These are phyloP conservation scores for Leptobrachium ailaonicum DNA, from an alignment of 2,113 vertebrate genomes.

Conservation along the genomic window DNA sequence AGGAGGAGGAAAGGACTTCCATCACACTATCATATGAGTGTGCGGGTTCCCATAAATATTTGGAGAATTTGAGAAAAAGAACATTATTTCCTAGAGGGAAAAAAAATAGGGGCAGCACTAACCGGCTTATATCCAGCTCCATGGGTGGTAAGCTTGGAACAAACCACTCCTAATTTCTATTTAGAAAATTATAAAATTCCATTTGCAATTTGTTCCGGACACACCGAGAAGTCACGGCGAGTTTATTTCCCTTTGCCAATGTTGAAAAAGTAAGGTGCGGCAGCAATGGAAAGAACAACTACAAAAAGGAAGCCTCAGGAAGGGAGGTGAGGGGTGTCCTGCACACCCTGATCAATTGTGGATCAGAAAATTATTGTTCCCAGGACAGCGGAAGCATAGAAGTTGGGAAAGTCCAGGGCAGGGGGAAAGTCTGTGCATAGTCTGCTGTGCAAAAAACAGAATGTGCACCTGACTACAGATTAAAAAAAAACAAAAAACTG, in stretches of 20 bases:
- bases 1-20: no score
- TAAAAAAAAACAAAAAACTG: no score
- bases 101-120: no score
- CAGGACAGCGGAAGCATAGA: background rate
- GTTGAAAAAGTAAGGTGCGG: constrained; percentile 30
- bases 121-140: background rate
- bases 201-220: constrained; percentile 14
- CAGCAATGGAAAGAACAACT: constrained; percentile 9
- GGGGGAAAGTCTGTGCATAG: no score
- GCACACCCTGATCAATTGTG: background rate
- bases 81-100: no score
- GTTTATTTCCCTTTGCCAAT: constrained; percentile 10
- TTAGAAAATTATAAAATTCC: constrained; percentile 3
- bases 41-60: no score
- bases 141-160: background rate
- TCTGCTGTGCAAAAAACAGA: no score
- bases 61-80: no score
- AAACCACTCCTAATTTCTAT: constrained; percentile 15
- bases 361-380: background rate
- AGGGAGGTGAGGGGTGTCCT: background rate
- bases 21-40: no score
- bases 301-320: background rate
- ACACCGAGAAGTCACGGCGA: constrained; percentile 13
- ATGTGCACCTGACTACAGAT: no score
- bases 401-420: no score